Percentiles rank a stretch among this genome's conserved stretches.
Evolutionary conservation across 2,797 vertebrate genomes (phyloP).

Genomic region (Petrocephalus sullivani): DNA sequence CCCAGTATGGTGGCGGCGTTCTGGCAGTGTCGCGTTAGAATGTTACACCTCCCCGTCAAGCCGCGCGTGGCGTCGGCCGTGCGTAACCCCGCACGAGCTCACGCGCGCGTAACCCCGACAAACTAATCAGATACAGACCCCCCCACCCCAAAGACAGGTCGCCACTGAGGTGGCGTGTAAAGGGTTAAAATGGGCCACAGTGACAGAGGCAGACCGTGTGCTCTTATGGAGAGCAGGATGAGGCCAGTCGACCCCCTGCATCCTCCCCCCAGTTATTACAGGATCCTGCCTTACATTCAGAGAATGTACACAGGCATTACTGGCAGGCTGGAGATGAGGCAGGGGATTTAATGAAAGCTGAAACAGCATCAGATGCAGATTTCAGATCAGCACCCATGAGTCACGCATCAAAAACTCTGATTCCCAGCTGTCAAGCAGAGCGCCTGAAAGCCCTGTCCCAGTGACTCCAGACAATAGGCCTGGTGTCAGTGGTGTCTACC

Average conservation of each 20-base stretch:
- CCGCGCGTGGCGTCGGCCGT: neutral
- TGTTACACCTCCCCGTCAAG: conserved; percentile 33
- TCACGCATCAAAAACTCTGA: conserved; percentile 15
- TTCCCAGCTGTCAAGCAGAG: conserved; percentile 19
- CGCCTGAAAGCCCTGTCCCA: conserved; percentile 14
- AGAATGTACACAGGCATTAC: conserved; percentile 14
- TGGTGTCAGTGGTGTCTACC: conserved; percentile 26
- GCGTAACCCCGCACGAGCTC: neutral
- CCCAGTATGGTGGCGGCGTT: neutral
- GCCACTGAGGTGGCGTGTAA: neutral
- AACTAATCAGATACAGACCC: neutral
- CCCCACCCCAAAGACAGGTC: neutral
- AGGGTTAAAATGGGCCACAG: conserved; percentile 23
- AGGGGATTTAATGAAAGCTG: conserved; percentile 14
- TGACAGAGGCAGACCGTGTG: conserved; percentile 26
- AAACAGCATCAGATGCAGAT: neutral
- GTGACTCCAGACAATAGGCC: conserved; percentile 15
- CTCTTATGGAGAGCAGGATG: conserved; percentile 29
- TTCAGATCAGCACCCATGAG: conserved; percentile 9
- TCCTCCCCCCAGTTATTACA: conserved; percentile 25
- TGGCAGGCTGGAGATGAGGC: neutral
- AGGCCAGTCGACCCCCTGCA: conserved; percentile 37
- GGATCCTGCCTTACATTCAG: conserved; percentile 14
- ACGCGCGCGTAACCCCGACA: neutral
- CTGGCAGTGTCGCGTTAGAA: conserved; percentile 32